These are phyloP conservation scores for Rugalucina vietnamica DNA, from an alignment of 2,888 invertebrate species.

Conservation along the genomic window DNA sequence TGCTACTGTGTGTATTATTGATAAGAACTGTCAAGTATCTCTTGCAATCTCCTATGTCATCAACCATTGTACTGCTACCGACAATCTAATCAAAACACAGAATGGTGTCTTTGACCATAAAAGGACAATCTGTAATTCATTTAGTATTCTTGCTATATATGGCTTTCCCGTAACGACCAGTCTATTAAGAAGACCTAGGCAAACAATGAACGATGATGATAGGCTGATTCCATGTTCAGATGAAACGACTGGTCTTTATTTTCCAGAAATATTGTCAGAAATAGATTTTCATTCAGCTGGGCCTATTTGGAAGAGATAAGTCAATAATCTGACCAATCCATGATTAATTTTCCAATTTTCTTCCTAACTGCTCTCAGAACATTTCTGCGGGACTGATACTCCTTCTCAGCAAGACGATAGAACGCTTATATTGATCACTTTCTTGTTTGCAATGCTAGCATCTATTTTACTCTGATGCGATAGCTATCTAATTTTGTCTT, in stretches of 20 bases:
- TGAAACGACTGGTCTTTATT: no score
- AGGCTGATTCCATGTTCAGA: no score
- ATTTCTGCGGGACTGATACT: slow-evolving; percentile 47
- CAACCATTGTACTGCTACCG: background rate
- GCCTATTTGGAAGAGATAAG: slow-evolving; percentile 31
- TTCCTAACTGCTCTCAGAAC: slow-evolving; percentile 40
- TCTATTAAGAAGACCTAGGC: no score
- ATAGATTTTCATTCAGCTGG: background rate
- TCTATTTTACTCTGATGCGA: slow-evolving; percentile 42
- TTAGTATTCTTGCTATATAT: no score
- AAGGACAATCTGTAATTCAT: no score
- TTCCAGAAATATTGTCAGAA: no score
- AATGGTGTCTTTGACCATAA: background rate
- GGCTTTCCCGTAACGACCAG: no score
- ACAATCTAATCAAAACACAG: background rate
- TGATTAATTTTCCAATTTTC: slow-evolving; percentile 64
- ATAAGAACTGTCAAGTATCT: background rate
- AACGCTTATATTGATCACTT: slow-evolving; percentile 56
- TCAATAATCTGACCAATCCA: slow-evolving; percentile 56
- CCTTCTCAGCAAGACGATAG: slow-evolving; percentile 59
- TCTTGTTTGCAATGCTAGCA: slow-evolving; percentile 31
- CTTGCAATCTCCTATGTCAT: background rate
- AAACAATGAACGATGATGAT: no score
- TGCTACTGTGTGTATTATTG: background rate
- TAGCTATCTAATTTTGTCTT: slow-evolving; percentile 57